Base-by-base conservation (phyloP, 2,888 invertebrate genomes). In the Tiphia femorata region DNA sequence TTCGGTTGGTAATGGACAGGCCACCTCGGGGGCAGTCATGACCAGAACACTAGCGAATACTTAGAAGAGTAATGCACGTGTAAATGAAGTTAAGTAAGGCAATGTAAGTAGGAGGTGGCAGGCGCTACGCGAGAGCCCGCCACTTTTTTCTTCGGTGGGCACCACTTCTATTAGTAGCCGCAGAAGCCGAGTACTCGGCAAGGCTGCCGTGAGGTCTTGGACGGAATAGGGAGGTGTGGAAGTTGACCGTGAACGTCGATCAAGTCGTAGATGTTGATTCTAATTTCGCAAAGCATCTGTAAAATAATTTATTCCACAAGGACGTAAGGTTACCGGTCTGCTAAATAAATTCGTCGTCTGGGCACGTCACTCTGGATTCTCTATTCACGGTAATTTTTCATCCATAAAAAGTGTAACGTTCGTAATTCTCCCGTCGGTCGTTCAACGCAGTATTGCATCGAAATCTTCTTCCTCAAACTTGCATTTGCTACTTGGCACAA, bases 111-210 rank as follows among this genome's bases (percentile, higher is more conserved):
- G 46, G 30, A 57, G 55, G 50, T 58, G 58, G 55, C 51, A 65
- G 61, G 48, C 62, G 62, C 54, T 62, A 57, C 61, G 52, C 46
- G 54, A 48, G 42, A 49, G 25, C 21, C 23, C 37, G 49, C 58
- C 29, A 40, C 43, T 20, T 41, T 47, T 51, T 62, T 63, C 21
- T 43, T 51, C 48, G 41, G 33, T 44, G 21, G 37, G 35, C 54
- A 33, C 57, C n/a, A n/a, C 62, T 62, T 67, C 64, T 64, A 59
- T 68, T 59, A 67, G 67, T 62, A 52, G 59, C 67, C 55, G 49
- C 56, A 58, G 54, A 61, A 61, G 56, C 51, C 51, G 48, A 55
- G 52, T 55, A 66, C 49, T 49, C 40, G 35, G 44, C 41, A 49
- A 51, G 49, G 33, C 30, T 46, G 52, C 46, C 58, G 48, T 35